Base-by-base conservation (phyloP, 1,140 invertebrate species). In the Trichonephila clavata region DNA sequence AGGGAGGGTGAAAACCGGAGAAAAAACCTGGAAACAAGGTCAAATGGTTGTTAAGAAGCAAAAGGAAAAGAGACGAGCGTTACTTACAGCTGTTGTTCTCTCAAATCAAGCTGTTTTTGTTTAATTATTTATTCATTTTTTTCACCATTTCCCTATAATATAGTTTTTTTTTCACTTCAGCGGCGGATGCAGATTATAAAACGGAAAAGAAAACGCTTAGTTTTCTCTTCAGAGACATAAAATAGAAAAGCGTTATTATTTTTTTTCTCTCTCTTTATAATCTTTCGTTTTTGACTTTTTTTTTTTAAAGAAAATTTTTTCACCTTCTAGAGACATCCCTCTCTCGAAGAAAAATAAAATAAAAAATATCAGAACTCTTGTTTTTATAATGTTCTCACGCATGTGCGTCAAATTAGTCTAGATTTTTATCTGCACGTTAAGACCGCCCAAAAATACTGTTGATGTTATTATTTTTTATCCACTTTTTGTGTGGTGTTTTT, bases 41-140 rank as follows among this genome's bases (percentile, higher is more conserved):
- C 90, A 91, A 91, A 91, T 91, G 80, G 90, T 91, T 91, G 90
- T 91, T 91, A 83, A 91, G 80, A 60, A 90, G 68, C 50, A 87
- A 43, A 50, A 87, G 61, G 27, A 87, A 71, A 90, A 90, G 90
- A 80, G 60, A 83, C 90, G 80, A 39, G 80, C 77, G 90, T 83
- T 91, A 81, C 24, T 83, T 83, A 84, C 90, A 84, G 77, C 90
- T 83, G 90, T 91, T 91, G 77, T 91, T 83, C 90, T 39, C 57
- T 24, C 59, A 43, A 57, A 60, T 65, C 80, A 59, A 61, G 80
- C 21, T 91, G 59, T 63, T 91, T 91, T 83, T 88, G 20, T 88
- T 91, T 83, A 90, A 90, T 90, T 90, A 61, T 83, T 91, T 91
- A 61, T 84, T 84, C 43, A 63, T 83, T 59, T 91, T 83, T 81